These are phyloP conservation scores for Grapholita molesta DNA, from an alignment of 1,140 invertebrate genomes.

Conservation along the genomic window DNA sequence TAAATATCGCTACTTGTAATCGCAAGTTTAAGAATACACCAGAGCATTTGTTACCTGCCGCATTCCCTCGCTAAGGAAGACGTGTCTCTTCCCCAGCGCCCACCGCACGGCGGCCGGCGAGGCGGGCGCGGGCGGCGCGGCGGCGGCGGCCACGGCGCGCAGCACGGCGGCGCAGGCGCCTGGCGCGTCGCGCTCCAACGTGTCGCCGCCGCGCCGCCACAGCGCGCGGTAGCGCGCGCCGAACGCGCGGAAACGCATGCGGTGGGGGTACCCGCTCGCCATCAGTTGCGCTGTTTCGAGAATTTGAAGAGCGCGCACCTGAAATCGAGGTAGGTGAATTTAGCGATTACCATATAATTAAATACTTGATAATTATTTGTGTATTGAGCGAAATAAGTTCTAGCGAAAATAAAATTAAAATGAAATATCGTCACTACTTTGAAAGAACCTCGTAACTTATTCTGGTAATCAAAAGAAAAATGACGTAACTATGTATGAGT, in stretches of 20 bases:
- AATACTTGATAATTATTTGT: too few relatives aligned
- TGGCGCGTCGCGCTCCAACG: slow-evolving; percentile 88
- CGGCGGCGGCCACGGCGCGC: slow-evolving; percentile 87
- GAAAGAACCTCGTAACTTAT: too few relatives aligned
- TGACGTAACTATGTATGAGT: too few relatives aligned
- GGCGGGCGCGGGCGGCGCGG: slow-evolving; percentile 53
- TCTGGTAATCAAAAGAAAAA: too few relatives aligned
- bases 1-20: too few relatives aligned
- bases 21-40: too few relatives aligned
- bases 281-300: slow-evolving; percentile 96
- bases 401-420: too few relatives aligned
- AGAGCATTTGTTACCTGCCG: slow-evolving; percentile 88
- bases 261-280: slow-evolving; percentile 95
- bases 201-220: slow-evolving; percentile 83
- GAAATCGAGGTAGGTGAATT: slow-evolving; percentile 37
- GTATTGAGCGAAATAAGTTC: too few relatives aligned
- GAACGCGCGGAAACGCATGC: slow-evolving; percentile 97
- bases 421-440: too few relatives aligned
- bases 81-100: slow-evolving; percentile 95
- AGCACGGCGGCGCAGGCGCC: slow-evolving; percentile 81
- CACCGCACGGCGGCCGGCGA: slow-evolving; percentile 85
- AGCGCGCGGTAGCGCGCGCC: slow-evolving; percentile 90
- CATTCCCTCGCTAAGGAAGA: slow-evolving; percentile 96
- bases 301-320: slow-evolving; percentile 95
- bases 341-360: not conserved